A percentile compares a stretch with the other conserved stretches of the same genome.
Conservation (phyloP, 2,888 invertebrate genomes). For the Cheilosia variabilis region DNA sequence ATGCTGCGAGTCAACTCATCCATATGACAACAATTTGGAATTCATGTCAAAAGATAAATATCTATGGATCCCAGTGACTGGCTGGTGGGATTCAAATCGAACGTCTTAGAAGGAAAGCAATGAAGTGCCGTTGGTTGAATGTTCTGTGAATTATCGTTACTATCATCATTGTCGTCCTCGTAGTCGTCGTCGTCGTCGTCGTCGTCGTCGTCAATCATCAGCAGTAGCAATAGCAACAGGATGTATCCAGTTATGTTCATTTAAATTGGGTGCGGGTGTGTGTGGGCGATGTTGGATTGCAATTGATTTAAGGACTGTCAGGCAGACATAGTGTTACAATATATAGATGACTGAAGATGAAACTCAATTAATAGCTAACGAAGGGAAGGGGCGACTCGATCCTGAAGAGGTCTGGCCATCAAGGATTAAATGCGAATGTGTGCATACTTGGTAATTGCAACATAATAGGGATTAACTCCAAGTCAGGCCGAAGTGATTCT, state of each 20-base stretch:
- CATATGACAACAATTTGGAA: constrained; percentile 58
- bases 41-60: constrained; percentile 61
- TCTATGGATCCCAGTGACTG: not conserved
- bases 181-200: not conserved
- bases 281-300: constrained; percentile 40
- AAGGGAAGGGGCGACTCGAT: not conserved
- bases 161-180: not conserved
- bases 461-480: constrained; percentile 33
- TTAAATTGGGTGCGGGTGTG: constrained; percentile 14
- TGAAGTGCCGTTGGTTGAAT: constrained; percentile 27
- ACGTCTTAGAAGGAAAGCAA: constrained; percentile 29
- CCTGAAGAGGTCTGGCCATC: not conserved
- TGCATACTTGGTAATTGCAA: constrained; percentile 28
- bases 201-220: constrained; percentile 17
- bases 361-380: constrained; percentile 52
- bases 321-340: constrained; percentile 28
- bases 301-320: constrained; percentile 51
- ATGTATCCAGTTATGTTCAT: constrained; percentile 48
- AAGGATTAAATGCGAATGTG: not conserved
- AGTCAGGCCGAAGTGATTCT: constrained; percentile 12
- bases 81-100: constrained; percentile 13
- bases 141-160: constrained; percentile 20
- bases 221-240: constrained; percentile 40
- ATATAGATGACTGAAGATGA: constrained; percentile 27
- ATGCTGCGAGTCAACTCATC: constrained; percentile 32